These are phyloP conservation scores for Polydrusus pterygomalis DNA, from an alignment of 2,888 invertebrate species.

Conservation along the genomic window DNA sequence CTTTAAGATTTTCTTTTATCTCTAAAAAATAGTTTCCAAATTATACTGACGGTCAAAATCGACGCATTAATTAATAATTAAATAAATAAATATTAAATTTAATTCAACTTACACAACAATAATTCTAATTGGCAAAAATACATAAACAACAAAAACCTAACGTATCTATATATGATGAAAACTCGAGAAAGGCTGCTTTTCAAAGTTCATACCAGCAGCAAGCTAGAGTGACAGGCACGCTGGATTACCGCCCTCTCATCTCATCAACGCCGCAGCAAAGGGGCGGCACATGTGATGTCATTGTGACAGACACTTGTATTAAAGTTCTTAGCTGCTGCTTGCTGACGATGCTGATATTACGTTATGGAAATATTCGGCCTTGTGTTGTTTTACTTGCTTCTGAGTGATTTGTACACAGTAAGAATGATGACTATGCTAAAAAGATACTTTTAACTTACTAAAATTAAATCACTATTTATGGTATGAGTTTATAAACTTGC, in stretches of 20 bases:
- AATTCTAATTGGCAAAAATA: background rate
- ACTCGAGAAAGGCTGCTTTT: constrained; percentile 14
- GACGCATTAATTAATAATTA: too few species aligned
- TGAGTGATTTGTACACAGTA: constrained; percentile 1
- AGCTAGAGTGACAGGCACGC: constrained; percentile 27
- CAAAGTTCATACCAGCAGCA: constrained; percentile 21
- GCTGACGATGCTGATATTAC: constrained; percentile 29
- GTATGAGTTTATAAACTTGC: too few species aligned
- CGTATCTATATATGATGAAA: background rate
- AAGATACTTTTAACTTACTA: background rate
- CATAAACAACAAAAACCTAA: background rate
- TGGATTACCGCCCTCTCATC: constrained; percentile 41
- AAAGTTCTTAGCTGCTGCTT: constrained; percentile 33
- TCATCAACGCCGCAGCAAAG: constrained; percentile 35
- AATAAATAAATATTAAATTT: too few species aligned
- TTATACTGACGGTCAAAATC: too few species aligned
- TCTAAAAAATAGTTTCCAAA: too few species aligned
- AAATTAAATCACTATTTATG: too few species aligned
- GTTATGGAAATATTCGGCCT: constrained; percentile 25
- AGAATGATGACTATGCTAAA: constrained; percentile 29
- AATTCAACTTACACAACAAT: background rate
- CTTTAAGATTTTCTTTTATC: too few species aligned
- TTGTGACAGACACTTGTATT: constrained; percentile 41
- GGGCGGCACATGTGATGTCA: constrained; percentile 40
- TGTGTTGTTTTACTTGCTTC: constrained; percentile 15